Conservation (phyloP, 2,888 invertebrate genomes). For the Leptopilina syphax region DNA sequence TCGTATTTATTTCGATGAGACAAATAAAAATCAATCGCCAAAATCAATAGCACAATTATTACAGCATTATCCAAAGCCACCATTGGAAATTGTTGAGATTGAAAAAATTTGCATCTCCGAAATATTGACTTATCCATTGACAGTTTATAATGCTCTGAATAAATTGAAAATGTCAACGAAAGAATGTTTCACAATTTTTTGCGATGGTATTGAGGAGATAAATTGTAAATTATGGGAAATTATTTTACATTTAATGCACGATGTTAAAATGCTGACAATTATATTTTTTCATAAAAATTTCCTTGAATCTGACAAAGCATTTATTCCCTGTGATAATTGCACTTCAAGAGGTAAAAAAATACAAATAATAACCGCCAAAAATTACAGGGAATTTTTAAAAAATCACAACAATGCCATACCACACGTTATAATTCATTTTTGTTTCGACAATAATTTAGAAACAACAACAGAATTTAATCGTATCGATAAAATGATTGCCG, state of each 20-base stretch:
- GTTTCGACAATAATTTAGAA: neutral
- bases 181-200: neutral
- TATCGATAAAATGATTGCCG: neutral
- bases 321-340: neutral
- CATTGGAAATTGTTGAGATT: neutral
- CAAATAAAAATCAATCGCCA: neutral
- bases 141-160: neutral
- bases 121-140: neutral
- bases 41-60: conserved; percentile 13
- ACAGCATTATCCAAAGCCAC: conserved; percentile 2
- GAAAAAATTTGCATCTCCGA: neutral
- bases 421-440: neutral
- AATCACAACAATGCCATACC: neutral
- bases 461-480: no score
- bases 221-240: neutral
- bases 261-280: neutral
- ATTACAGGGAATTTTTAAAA: neutral
- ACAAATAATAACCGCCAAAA: neutral
- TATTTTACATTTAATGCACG: neutral
- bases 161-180: neutral
- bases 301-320: no score
- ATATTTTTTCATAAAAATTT: neutral
- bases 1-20: neutral
- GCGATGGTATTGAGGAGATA: no score
- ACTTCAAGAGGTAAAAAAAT: neutral